Evolutionary conservation across 2,113 vertebrate species (phyloP).

Genomic region (Eulacestoma nigropectus): DNA sequence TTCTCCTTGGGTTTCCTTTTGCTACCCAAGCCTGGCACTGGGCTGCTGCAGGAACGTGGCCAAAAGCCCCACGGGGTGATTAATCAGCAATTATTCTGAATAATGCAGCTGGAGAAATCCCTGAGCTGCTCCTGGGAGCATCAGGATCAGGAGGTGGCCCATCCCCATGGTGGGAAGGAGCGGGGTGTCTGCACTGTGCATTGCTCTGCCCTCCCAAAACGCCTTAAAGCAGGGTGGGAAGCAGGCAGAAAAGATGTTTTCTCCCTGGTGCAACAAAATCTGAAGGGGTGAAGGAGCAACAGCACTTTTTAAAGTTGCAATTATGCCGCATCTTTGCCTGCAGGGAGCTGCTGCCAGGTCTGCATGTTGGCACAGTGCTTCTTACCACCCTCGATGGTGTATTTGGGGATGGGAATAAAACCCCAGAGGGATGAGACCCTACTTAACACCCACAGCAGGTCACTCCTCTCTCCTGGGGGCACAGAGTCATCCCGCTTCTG

Average conservation of each 20-base stretch:
- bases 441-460: not conserved
- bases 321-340: not conserved
- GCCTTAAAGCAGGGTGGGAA: not conserved
- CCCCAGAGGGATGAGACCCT: not conserved
- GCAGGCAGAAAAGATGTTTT: not conserved
- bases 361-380: fast-evolving
- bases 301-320: not conserved
- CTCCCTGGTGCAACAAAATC: not conserved
- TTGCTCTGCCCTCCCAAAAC: not conserved
- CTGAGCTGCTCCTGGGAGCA: not conserved
- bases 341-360: fast-evolving
- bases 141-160: not conserved
- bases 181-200: fast-evolving
- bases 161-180: fast-evolving
- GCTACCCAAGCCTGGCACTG: not conserved
- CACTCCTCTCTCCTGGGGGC: not conserved
- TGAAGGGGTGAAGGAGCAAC: not conserved
- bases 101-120: not conserved
- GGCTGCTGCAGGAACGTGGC: fast-evolving
- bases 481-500: not conserved
- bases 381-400: fast-evolving
- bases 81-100: not conserved
- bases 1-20: not conserved
- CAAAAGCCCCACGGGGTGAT: fast-evolving
- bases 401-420: not conserved